Base-by-base conservation (phyloP, 2,113 vertebrate species). In the Larimichthys crocea region DNA sequence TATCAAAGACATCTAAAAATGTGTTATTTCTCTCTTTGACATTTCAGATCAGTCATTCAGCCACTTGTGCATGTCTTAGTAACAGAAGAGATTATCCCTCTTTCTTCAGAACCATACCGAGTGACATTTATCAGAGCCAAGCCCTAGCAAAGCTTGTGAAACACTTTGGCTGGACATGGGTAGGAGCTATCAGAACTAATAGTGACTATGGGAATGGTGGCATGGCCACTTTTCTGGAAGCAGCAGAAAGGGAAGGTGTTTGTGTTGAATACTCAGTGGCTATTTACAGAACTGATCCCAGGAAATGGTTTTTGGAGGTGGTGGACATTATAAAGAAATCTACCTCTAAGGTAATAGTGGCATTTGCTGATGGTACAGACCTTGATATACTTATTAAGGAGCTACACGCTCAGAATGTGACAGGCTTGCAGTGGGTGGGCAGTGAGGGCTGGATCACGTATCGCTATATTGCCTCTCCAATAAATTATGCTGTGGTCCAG, bases 391-490 rank as follows among this genome's bases (percentile, higher is more conserved):
- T 96, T 24, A 83, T 95, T n/a, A 91, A 93, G 69, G 94, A 95
- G 88, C 94, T 96, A 31, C 86, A 94, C 68, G 71, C 74, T 52
- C 93, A 95, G 77, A 95, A 95, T 44, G 91, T 95, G 46, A 94
- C 93, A 17, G 94, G 93, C 16, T 85, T 94, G 29, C 95, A 96
- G 80, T 96, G 95, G 95, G 94, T 96, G 44, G 95, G 95, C 87
- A 95, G 93, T 53, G 95, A 96, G 75, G 94, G 94, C 17, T 96
- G 95, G 95, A 94, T 96, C 75, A 95, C 95, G 9, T 95, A 95
- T 74, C 92, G 93, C 24, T 92, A 94, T 19, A 90, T 96, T 12
- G 92, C 95, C 55, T 92, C 93, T 40, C 44, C 76, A 3, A 65
- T 82, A 3, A 94, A 93, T 79, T 95, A 94, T 3, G 94, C 91